Base-by-base conservation (phyloP, 1,140 invertebrate species). In the Rhyzopertha dominica region DNA sequence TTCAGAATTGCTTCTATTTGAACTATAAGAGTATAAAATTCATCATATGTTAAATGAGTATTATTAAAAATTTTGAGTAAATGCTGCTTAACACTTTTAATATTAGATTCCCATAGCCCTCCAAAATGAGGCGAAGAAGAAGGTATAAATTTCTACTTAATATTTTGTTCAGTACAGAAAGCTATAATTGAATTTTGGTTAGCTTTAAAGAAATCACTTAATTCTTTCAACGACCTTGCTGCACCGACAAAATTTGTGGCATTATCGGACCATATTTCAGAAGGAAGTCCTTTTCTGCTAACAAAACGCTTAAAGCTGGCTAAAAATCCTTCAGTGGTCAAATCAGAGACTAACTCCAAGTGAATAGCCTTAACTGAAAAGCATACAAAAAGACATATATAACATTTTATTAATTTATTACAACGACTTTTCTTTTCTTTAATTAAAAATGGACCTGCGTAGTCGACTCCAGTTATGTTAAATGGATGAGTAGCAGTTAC, bases 321-420 rank as follows among this genome's bases (percentile, higher is more conserved):
- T 0, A 65, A 7, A 42, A 65, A 63, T 8, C 42, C 44, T 18
- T 42, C 36, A 4, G 36, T 44, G 9, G 40, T 48, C 12, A 55
- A 23, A 24, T 54, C 53, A 13, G 44, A 22, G 7, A 51, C 49
- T 5, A 63, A 31, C 34, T 71, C 68, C 28, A 70, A 39, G 47
- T 68, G 61, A 7, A 66, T 48, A 16, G 58, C 59, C 29, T 59
- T 59, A 10, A 40, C 53, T 17, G 36, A 20, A 31, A 65, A 43
- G 43, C 56, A 65, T 23, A 62, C 29, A 46, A 61, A 63, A 30
- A 65, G 5, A 47, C 19, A 51, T 20, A 51, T 59, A 61, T 31
- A 55, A 24, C 54, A 54, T 31, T 45, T 54, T 28, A 40, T 36
- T 10, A 13, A 14, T 26, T 42, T 44, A 12, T 50, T 25, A 0